phyloP scores from a whole-genome alignment of 2,113 vertebrate genomes.

The Eptesicus fuscus region DNA sequence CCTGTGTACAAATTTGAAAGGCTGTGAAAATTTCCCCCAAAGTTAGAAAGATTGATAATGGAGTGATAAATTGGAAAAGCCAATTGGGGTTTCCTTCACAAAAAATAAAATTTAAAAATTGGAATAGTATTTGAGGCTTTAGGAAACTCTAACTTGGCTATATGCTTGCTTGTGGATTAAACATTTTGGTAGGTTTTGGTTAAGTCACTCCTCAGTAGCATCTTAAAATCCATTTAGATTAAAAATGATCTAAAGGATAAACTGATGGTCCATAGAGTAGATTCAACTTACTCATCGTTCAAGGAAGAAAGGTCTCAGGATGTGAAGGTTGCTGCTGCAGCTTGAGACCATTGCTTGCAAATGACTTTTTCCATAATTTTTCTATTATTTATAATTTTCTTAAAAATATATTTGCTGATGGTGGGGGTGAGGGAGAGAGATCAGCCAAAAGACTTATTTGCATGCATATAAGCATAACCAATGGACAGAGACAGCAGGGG shows the following conservation, averaged over 20 bases:
- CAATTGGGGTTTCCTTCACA: not conserved
- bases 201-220: not conserved
- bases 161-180: not conserved
- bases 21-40: slow-evolving; percentile 33
- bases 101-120: not conserved
- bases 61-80: slow-evolving; percentile 60
- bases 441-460: too few species aligned
- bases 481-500: too few species aligned
- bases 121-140: not conserved
- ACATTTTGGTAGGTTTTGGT: not conserved
- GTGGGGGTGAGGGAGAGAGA: too few species aligned
- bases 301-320: not conserved
- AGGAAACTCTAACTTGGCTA: not conserved
- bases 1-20: slow-evolving; percentile 31
- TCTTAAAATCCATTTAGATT: not conserved
- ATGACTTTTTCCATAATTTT: not conserved
- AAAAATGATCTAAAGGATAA: not conserved
- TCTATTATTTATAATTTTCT: not conserved
- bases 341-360: not conserved
- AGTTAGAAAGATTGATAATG: slow-evolving; percentile 39
- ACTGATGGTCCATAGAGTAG: not conserved
- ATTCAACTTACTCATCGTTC: not conserved
- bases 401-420: not conserved
- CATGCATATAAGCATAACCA: too few species aligned
- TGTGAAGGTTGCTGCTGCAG: not conserved